Percentiles rank a stretch among this genome's conserved stretches.
Evolutionary conservation across 2,888 invertebrate genomes (phyloP).

Genomic region (Dioctria linearis): DNA sequence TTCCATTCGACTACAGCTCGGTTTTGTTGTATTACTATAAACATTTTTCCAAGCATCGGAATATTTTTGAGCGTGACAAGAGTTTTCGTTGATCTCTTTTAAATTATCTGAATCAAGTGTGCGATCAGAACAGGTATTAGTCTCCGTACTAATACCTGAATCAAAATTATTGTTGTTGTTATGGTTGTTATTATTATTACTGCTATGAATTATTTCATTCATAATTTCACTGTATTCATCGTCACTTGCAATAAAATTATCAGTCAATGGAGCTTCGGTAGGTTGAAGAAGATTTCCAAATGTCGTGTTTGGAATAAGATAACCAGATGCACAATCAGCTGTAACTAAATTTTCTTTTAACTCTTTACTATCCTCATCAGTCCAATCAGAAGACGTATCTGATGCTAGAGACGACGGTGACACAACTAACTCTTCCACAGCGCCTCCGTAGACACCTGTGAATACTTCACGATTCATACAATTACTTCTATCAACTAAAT

Average conservation of each 20-base stretch:
- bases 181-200: too few species aligned
- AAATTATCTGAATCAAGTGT: slow-evolving; percentile 74
- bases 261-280: slow-evolving; percentile 69
- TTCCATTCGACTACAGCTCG: slow-evolving; percentile 59
- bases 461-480: slow-evolving; percentile 53
- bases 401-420: slow-evolving; percentile 60
- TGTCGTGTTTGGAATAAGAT: slow-evolving; percentile 71
- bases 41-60: slow-evolving; percentile 33
- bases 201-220: slow-evolving; percentile 52
- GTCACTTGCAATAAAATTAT: slow-evolving; percentile 70
- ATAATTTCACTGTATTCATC: slow-evolving; percentile 62
- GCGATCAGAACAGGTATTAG: slow-evolving; percentile 77
- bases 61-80: slow-evolving; percentile 49
- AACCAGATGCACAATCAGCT: slow-evolving; percentile 70
- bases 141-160: slow-evolving; percentile 73
- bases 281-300: slow-evolving; percentile 70
- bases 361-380: slow-evolving; percentile 64
- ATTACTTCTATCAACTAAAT: slow-evolving; percentile 59
- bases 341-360: slow-evolving; percentile 64
- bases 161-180: slow-evolving; percentile 55
- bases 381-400: slow-evolving; percentile 67
- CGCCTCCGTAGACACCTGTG: slow-evolving; percentile 50
- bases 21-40: slow-evolving; percentile 50
- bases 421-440: slow-evolving; percentile 43
- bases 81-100: slow-evolving; percentile 55